These are phyloP conservation scores for Lepidotrigona ventralis DNA, from an alignment of 1,140 invertebrate species.

Conservation along the genomic window DNA sequence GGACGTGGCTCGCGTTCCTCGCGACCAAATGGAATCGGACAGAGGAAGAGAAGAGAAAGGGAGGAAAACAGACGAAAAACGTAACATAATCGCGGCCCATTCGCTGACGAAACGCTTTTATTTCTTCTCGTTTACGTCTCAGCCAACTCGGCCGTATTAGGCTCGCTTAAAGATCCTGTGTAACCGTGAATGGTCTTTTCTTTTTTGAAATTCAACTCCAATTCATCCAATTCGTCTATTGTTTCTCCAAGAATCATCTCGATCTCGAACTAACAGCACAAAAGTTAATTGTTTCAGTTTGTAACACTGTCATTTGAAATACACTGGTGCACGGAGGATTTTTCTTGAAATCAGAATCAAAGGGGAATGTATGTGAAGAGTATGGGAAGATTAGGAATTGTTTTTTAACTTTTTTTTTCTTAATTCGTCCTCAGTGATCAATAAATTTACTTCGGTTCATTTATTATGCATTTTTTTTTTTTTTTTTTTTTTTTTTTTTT, in stretches of 20 bases:
- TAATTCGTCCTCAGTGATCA: not conserved
- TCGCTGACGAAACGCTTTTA: not conserved
- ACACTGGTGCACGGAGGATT: too few relatives aligned
- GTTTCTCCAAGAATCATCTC: not conserved
- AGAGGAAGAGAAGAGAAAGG: not conserved
- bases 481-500: too few relatives aligned
- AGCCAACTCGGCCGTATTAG: conserved; percentile 24
- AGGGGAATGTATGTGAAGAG: not conserved
- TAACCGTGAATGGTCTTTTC: conserved; percentile 1
- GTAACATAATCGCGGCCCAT: conserved; percentile 31
- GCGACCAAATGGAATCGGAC: not conserved
- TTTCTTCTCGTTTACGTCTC: conserved; percentile 9
- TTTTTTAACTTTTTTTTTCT: too few relatives aligned
- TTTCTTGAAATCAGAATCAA: not conserved
- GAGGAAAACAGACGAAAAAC: conserved; percentile 26
- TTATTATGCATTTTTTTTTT: not conserved
- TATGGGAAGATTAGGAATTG: not conserved
- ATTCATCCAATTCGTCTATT: not conserved
- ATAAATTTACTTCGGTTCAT: not conserved
- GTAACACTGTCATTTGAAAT: not conserved
- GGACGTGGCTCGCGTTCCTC: not conserved
- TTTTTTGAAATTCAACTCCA: not conserved
- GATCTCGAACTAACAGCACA: not conserved
- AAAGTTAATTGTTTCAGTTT: not conserved
- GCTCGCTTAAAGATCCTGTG: not conserved